Conservation (phyloP, 2,797 vertebrate genomes). For the Cygnus olor region DNA sequence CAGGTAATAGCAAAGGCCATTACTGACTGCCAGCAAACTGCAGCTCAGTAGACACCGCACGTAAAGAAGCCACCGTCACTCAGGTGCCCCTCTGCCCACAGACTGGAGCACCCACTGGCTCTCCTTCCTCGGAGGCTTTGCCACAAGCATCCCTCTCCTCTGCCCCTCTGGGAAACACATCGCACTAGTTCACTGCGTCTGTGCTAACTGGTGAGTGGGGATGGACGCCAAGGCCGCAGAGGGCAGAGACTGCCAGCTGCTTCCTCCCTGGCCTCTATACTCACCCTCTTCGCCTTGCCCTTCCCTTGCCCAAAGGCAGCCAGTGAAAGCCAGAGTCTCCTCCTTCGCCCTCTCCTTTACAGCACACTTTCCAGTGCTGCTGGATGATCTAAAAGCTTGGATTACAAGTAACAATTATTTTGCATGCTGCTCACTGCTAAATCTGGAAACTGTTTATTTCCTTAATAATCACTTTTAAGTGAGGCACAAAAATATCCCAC, state of each 20-base stretch:
- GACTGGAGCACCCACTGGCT: not conserved
- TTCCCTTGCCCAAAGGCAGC: not conserved
- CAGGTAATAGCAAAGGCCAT: not conserved
- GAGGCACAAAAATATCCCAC: conserved; percentile 32
- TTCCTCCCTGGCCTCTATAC: not conserved
- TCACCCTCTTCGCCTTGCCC: not conserved
- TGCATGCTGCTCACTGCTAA: conserved; percentile 19
- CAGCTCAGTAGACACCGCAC: not conserved
- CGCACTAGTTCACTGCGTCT: not conserved
- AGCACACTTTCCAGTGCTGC: not conserved
- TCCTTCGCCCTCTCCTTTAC: not conserved
- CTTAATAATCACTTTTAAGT: conserved; percentile 39
- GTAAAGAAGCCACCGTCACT: not conserved
- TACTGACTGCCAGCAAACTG: not conserved
- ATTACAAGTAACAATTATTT: conserved; percentile 8
- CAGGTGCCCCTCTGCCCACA: not conserved
- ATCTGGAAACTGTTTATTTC: conserved; percentile 49
- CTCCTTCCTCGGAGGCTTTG: not conserved
- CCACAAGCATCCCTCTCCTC: not conserved
- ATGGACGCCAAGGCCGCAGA: not conserved
- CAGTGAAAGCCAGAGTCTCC: not conserved
- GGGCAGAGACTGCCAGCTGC: not conserved
- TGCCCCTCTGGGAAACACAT: not conserved
- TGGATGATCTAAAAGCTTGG: not conserved
- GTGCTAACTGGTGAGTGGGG: not conserved